A percentile compares a stretch with the other conserved stretches of the same genome.
Evolutionary conservation across 2,888 invertebrate species (phyloP).

Genomic region (Isoperla grammatica): DNA sequence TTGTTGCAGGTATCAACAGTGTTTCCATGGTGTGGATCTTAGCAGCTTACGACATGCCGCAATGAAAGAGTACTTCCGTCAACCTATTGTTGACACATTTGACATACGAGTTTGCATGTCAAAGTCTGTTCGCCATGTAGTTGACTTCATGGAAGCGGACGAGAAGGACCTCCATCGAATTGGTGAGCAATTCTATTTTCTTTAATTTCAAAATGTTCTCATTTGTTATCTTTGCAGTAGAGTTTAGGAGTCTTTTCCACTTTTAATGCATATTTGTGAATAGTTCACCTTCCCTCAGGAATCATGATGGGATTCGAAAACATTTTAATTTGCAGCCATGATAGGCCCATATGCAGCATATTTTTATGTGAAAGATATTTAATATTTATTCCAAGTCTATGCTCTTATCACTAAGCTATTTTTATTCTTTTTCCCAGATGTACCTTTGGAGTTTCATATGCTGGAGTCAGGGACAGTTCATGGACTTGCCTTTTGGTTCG

Average conservation of each 20-base stretch:
- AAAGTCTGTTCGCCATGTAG: constrained; percentile 85
- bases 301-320: too few species aligned
- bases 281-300: too few species aligned
- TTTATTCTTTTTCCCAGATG: constrained; percentile 50
- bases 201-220: too few species aligned
- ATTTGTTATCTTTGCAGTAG: too few species aligned
- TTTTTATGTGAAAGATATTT: too few species aligned
- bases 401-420: too few species aligned
- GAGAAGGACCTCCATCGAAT: constrained; percentile 94
- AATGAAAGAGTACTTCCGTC: constrained; percentile 94
- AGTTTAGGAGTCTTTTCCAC: too few species aligned
- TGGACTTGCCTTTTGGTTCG: constrained; percentile 99
- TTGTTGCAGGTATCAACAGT: constrained; percentile 90
- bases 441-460: constrained; percentile 89
- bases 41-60: constrained; percentile 87
- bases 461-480: constrained; percentile 92
- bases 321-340: too few species aligned
- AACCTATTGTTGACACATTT: constrained; percentile 98
- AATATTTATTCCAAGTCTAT: too few species aligned
- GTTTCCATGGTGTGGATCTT: constrained; percentile 96
- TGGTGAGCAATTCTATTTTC: constrained; percentile 40
- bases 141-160: constrained; percentile 87
- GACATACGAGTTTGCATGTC: constrained; percentile 96
- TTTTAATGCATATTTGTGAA: too few species aligned
- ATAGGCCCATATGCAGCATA: too few species aligned